Base-by-base conservation (phyloP, 2,113 vertebrate species). In the Halichoeres trimaculatus region DNA sequence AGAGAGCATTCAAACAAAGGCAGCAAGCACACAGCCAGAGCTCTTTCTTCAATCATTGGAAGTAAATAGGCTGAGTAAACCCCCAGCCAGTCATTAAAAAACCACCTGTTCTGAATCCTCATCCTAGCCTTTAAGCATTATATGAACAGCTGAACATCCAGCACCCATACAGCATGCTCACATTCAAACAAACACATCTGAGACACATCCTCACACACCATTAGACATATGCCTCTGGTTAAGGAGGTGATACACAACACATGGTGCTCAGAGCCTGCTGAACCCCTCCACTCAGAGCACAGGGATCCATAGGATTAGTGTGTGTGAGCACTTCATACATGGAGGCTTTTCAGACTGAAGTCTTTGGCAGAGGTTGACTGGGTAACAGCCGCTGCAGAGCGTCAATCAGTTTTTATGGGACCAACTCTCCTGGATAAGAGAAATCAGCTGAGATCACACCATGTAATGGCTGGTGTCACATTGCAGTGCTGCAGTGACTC, bases 181-280 rank as follows among this genome's bases (percentile, higher is more conserved):
- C 55, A 8, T 66, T 66, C 56, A 40, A 61, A 75, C 75, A 72
- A 60, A 70, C 70, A 62, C 72, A 77, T 78, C 54, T 59, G 66
- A 57, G 22, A 26, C 34, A 13, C 68, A 64, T 51, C 52, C 54
- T 38, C 56, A 64, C 72, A 66, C 84, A 56, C 58, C 35, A 62
- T 68, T 65, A 62, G 59, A 83, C 88, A 86, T 84, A 82, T 88
- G 88, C 85, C 78, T 84, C 77, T 70, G 74, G 84, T 89, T 84
- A 84, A 81, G 86, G 83, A 82, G 86, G 78, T 80, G 81, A 88
- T 75, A 72, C 88, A 76, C 80, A 85, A 69, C 89, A 90, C 87
- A 81, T 91, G 89, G 85, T 8, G 41, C 62, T 69, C 17, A 73
- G 66, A 82, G 52, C 48, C 71, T 73, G 73, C 54, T 66, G 74